Percentiles rank a stretch among this genome's conserved stretches.
Evolutionary conservation across 2,797 vertebrate genomes (phyloP).

Genomic region (Bufotes viridis): DNA sequence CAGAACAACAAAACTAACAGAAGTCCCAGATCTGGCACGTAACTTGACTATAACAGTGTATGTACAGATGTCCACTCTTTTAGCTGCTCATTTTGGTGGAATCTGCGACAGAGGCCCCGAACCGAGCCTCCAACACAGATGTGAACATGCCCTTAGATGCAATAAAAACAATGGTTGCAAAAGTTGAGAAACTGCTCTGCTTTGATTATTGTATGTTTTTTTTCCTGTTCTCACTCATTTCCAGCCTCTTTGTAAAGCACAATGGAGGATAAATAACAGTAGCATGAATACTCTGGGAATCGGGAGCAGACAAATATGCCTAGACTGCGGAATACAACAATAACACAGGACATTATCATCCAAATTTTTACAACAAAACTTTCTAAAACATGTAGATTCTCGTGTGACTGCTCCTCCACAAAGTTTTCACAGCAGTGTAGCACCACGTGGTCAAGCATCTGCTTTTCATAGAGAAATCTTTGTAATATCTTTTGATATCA

Average conservation of each 20-base stretch:
- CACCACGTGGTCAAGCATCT: slow-evolving; percentile 49
- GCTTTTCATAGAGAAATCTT: slow-evolving; percentile 61
- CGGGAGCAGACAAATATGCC: neutral
- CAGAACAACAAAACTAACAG: too few relatives aligned
- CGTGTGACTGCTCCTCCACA: neutral
- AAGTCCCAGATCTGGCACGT: too few relatives aligned
- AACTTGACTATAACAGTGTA: too few relatives aligned
- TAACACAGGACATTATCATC: neutral
- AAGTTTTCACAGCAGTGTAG: neutral
- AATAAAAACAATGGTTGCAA: too few relatives aligned
- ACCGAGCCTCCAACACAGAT: too few relatives aligned
- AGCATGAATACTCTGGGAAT: neutral
- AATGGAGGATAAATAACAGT: neutral
- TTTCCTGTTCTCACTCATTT: neutral
- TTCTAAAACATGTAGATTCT: neutral
- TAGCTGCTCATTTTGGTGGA: too few relatives aligned
- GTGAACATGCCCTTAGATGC: too few relatives aligned
- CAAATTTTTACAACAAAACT: neutral
- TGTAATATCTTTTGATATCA: slow-evolving; percentile 58
- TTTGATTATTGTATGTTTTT: neutral
- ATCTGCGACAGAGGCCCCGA: too few relatives aligned
- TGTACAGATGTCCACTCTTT: too few relatives aligned
- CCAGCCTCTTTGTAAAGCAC: neutral
- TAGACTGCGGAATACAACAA: neutral
- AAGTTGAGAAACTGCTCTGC: neutral